These are phyloP conservation scores for Alauda arvensis DNA, from an alignment of 2,797 vertebrate genomes.

Conservation along the genomic window DNA sequence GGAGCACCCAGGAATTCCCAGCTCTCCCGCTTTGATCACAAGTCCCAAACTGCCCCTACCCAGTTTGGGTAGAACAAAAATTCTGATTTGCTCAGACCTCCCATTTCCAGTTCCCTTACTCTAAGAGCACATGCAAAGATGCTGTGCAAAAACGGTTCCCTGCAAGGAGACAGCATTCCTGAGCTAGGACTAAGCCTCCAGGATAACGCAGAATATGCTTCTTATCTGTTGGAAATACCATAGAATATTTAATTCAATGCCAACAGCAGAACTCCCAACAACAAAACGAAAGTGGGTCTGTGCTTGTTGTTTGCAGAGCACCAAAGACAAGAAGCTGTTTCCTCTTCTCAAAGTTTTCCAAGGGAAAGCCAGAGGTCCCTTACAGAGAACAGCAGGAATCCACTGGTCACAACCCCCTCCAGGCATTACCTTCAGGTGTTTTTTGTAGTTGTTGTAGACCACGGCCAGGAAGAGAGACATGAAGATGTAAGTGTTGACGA, in stretches of 20 bases:
- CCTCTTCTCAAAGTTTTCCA: background rate
- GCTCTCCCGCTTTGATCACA: background rate
- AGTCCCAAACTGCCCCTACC: background rate
- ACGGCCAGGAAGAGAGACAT: conserved; percentile 95
- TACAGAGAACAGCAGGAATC: background rate
- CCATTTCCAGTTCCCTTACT: background rate
- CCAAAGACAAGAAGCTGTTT: background rate
- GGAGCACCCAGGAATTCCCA: background rate
- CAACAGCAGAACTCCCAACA: background rate
- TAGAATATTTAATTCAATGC: background rate
- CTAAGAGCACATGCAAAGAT: background rate
- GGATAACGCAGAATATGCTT: background rate
- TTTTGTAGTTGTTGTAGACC: conserved; percentile 95
- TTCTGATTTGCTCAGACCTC: background rate
- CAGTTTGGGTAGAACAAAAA: background rate
- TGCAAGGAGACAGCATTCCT: background rate
- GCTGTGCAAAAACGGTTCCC: background rate
- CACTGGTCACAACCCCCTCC: background rate
- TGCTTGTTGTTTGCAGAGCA: background rate
- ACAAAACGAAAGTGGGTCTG: rapidly evolving
- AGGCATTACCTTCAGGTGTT: conserved; percentile 85
- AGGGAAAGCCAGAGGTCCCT: background rate
- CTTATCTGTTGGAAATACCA: background rate
- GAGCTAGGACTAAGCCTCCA: background rate
- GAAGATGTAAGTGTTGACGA: conserved; percentile 93